Evolutionary conservation across 2,797 vertebrate genomes (phyloP).

Genomic region (Oreonectes daqikongensis): DNA sequence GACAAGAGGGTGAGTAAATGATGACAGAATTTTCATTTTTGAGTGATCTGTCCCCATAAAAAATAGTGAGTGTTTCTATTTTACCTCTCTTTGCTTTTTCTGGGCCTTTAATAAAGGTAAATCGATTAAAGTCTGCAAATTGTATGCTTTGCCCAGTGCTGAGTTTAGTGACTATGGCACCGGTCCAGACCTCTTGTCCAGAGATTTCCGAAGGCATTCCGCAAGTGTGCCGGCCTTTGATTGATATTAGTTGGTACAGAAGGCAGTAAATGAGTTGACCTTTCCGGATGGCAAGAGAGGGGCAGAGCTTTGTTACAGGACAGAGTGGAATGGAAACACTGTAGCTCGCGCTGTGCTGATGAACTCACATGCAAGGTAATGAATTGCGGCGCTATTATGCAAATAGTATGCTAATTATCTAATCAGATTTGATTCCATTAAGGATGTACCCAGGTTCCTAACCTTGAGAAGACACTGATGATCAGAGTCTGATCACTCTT

Average conservation of each 20-base stretch:
- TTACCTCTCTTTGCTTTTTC: not conserved
- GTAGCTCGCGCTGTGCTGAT: conserved; percentile 55
- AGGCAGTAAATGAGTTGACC: conserved; percentile 38
- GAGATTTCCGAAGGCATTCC: conserved; percentile 24
- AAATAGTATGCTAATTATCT: conserved; percentile 73
- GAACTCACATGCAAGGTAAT: conserved; percentile 69
- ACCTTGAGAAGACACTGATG: conserved; percentile 71
- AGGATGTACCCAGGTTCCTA: conserved; percentile 64
- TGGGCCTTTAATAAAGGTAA: not conserved
- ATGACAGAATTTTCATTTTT: no score
- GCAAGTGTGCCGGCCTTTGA: conserved; percentile 22
- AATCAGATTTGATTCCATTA: conserved; percentile 73
- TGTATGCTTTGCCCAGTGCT: conserved; percentile 1
- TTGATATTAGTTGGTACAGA: conserved; percentile 43
- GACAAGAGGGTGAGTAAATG: no score
- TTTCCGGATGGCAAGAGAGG: conserved; percentile 32
- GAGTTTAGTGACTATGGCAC: conserved; percentile 7
- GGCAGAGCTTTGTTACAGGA: conserved; percentile 35
- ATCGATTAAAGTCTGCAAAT: conserved; percentile 8
- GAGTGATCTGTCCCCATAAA: no score
- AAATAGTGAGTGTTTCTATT: not conserved
- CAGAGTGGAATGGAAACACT: conserved; percentile 41
- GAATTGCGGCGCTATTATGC: conserved; percentile 70
- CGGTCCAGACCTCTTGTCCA: conserved; percentile 12
- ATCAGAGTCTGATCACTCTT: conserved; percentile 68